Percentiles rank a stretch among this genome's conserved stretches.
phyloP scores from a whole-genome alignment of 2,888 invertebrate species.

The Drosophila conformis region DNA sequence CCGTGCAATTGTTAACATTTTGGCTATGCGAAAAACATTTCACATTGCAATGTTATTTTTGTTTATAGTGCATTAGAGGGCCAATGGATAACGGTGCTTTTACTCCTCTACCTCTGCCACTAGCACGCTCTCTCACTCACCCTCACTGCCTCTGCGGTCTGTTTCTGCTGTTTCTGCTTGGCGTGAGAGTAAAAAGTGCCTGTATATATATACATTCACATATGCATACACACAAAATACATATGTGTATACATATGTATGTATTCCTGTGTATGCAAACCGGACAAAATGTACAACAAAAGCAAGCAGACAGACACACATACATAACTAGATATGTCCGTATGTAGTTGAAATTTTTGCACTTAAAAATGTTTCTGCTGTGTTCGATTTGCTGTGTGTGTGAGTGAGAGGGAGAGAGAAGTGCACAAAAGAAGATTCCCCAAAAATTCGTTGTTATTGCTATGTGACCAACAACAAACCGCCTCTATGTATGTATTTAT shows the following conservation, averaged over 20 bases:
- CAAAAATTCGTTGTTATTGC: neutral
- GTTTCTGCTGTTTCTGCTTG: neutral
- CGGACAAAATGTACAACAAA: constrained; percentile 21
- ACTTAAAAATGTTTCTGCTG: neutral
- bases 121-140: neutral
- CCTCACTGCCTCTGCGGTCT: neutral
- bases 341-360: constrained; percentile 1
- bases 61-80: neutral
- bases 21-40: neutral
- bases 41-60: neutral
- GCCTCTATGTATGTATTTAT: neutral
- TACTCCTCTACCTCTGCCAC: neutral
- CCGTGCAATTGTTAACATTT: too few relatives aligned
- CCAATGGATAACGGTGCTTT: constrained; percentile 10
- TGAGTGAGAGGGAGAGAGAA: neutral
- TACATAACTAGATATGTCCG: neutral
- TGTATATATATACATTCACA: neutral
- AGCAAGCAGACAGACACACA: constrained; percentile 3
- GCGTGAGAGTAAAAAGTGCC: constrained; percentile 23
- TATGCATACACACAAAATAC: neutral
- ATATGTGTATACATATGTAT: neutral
- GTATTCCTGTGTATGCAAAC: constrained; percentile 7
- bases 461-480: neutral
- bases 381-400: neutral
- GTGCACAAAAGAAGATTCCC: constrained; percentile 1